Evolutionary conservation across 2,797 vertebrate genomes (phyloP).

Genomic region (Dendrocincla tyrannina): DNA sequence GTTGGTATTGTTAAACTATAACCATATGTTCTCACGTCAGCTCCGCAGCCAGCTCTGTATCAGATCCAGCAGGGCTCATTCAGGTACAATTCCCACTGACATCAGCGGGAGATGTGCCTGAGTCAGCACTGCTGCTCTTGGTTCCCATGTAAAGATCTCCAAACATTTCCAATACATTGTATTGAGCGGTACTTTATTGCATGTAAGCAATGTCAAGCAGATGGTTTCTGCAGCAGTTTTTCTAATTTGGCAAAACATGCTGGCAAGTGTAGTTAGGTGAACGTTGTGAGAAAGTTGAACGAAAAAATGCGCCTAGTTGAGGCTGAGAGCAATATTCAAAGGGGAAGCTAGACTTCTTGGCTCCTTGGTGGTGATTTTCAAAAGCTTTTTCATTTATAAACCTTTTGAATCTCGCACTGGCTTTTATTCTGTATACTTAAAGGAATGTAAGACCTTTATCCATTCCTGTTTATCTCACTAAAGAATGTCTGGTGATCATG

Average conservation of each 20-base stretch:
- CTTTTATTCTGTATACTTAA: slow-evolving; percentile 28
- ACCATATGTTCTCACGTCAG: slow-evolving; percentile 21
- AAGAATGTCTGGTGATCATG: neutral
- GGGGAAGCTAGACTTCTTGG: slow-evolving; percentile 28
- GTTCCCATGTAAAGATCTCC: slow-evolving; percentile 54
- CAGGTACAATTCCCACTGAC: slow-evolving; percentile 54
- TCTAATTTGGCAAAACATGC: slow-evolving; percentile 27
- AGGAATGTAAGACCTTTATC: neutral
- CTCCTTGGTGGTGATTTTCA: neutral
- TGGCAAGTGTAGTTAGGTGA: slow-evolving; percentile 49
- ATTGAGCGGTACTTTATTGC: neutral
- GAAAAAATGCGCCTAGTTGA: neutral
- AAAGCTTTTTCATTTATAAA: slow-evolving; percentile 21
- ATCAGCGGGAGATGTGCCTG: slow-evolving; percentile 27
- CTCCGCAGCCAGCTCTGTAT: neutral
- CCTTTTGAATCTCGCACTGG: neutral
- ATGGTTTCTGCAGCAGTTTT: slow-evolving; percentile 60
- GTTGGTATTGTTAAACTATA: slow-evolving; percentile 16
- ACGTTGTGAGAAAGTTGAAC: neutral
- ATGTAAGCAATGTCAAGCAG: slow-evolving; percentile 43
- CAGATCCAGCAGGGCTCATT: neutral
- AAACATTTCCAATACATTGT: slow-evolving; percentile 57
- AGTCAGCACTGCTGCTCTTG: slow-evolving; percentile 37
- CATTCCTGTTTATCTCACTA: slow-evolving; percentile 1
- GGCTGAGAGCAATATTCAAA: neutral